Base-by-base conservation (phyloP, 1,140 invertebrate genomes). In the Euura saliciscinereae region DNA sequence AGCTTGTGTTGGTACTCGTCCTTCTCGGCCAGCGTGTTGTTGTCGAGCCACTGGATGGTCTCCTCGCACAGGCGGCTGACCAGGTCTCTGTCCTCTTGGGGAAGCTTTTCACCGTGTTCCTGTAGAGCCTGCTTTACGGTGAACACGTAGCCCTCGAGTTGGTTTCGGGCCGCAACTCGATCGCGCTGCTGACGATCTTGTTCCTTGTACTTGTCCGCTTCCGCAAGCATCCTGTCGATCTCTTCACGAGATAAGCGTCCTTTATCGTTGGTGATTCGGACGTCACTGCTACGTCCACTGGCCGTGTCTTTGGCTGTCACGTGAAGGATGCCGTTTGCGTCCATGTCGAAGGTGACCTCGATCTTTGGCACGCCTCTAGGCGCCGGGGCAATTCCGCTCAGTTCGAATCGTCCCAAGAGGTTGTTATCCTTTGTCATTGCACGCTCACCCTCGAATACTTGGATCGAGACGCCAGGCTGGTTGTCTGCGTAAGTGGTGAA, bases 101-200 rank as follows among this genome's bases (percentile, higher is more conserved):
- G 69, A 1, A 87, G 68, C 72, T 84, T 85, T 6, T 73, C 65
- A 2, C 83, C 86, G 43, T 77, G 74, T 42, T 88, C 86, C 70
- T 88, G 83, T 2, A 85, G 75, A 0, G 83, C 89, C 83, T 89
- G 87, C 80, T 93, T 93, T 70, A 94, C 90, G 75, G 89, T 90
- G 85, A 93, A 95, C 8, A 91, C 89, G 78, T 95, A 95, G 73
- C 89, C 89, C 84, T 95, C 94, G 3, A 95, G 82, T 69, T 89
- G 85, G 80, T 95, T 95, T 75, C 92, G 91, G 64, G 91, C 89
- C 0, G 86, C 77, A 43, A 94, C 89, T 45, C 90, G 86, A 45
- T 91, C 88, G 10, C 86, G 83, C 76, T 91, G 89, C 68, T 88
- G 84, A 43, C 89, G 85, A 74, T 91, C 90, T 78, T 91, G 90